Evolutionary conservation across 2,113 vertebrate genomes (phyloP).

Genomic region (Lepidothrix coronata): DNA sequence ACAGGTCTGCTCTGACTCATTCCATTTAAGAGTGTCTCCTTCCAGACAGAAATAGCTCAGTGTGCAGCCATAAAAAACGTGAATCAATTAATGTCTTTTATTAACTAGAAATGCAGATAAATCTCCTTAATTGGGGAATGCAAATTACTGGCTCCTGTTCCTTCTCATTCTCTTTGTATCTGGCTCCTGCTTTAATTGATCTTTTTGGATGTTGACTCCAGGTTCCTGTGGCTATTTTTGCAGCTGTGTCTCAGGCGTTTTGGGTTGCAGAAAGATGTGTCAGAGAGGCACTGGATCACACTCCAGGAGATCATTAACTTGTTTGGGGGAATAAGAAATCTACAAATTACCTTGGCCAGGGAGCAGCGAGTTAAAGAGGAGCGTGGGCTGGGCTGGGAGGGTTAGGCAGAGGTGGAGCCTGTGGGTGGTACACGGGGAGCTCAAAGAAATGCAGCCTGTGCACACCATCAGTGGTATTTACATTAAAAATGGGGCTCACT

Average conservation of each 20-base stretch:
- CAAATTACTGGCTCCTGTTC: background rate
- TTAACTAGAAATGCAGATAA: conserved; percentile 54
- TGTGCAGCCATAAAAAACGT: conserved; percentile 6
- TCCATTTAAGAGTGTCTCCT: conserved; percentile 39
- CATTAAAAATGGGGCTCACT: background rate
- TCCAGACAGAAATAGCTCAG: conserved; percentile 53
- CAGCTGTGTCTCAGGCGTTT: background rate
- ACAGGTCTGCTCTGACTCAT: conserved; percentile 62
- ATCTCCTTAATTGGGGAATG: background rate
- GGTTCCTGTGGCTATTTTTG: background rate
- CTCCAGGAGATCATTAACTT: background rate
- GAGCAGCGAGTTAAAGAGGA: background rate
- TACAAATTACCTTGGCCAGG: background rate
- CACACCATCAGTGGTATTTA: background rate
- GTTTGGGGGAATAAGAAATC: background rate
- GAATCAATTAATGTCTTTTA: conserved; percentile 58
- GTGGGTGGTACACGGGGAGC: background rate
- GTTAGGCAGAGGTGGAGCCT: background rate
- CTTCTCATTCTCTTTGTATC: background rate
- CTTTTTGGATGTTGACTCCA: background rate
- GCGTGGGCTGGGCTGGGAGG: background rate
- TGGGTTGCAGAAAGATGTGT: background rate
- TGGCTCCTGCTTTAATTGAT: background rate
- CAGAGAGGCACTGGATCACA: background rate
- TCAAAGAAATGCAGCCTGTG: background rate